Evolutionary conservation across 1,140 invertebrate genomes (phyloP).

Genomic region (Atta texana): DNA sequence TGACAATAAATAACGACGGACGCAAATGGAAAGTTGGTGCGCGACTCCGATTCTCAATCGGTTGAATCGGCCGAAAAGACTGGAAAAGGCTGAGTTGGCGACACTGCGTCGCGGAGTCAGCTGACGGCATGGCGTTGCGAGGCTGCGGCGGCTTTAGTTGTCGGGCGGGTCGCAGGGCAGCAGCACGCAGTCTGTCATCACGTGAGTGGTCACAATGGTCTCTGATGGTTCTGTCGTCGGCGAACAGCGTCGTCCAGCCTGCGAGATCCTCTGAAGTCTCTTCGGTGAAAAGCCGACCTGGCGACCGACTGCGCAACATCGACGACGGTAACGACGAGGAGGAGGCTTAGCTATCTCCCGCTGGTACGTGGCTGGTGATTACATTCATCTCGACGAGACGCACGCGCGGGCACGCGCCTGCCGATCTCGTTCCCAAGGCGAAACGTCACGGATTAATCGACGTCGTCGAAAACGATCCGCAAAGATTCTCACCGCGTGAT

Average conservation of each 20-base stretch:
- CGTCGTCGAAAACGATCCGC: neutral
- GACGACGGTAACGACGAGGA: neutral
- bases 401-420: neutral
- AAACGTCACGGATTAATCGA: neutral
- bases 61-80: too few relatives aligned
- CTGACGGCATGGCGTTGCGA: conserved; percentile 70
- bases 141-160: conserved; percentile 73
- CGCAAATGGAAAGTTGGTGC: too few relatives aligned
- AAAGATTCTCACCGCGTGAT: neutral
- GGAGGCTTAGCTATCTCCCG: neutral
- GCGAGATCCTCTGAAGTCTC: conserved; percentile 69
- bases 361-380: conserved; percentile 14
- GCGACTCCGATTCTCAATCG: too few relatives aligned
- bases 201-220: conserved; percentile 77
- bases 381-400: neutral
- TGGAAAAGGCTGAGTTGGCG: neutral
- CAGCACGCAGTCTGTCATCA: conserved; percentile 76
- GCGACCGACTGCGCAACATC: neutral
- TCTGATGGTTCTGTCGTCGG: conserved; percentile 69
- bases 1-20: too few relatives aligned
- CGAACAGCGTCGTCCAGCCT: conserved; percentile 59
- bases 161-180: conserved; percentile 75
- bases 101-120: conserved; percentile 67
- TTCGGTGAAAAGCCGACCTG: conserved; percentile 55
- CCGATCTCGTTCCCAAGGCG: neutral